These are phyloP conservation scores for Eidolon dupreanum DNA, from an alignment of 2,797 vertebrate genomes.

Conservation along the genomic window DNA sequence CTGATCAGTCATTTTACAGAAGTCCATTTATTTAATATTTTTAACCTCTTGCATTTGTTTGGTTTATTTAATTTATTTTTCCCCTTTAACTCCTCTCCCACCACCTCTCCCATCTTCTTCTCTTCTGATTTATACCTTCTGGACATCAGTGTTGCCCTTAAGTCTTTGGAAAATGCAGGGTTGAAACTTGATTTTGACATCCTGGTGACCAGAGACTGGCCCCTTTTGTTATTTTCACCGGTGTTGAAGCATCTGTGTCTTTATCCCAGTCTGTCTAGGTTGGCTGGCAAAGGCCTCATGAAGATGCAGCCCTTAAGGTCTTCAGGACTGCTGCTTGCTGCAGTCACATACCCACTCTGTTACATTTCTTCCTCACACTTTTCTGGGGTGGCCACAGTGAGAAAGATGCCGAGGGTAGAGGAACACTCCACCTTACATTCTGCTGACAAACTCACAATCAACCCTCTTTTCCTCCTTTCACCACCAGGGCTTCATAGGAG, in stretches of 20 bases:
- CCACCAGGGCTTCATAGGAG: background rate
- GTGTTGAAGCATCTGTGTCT: background rate
- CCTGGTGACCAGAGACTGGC: background rate
- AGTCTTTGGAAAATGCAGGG: background rate
- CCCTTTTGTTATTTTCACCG: background rate
- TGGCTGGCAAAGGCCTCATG: background rate
- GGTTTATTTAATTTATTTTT: background rate
- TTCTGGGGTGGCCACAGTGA: background rate
- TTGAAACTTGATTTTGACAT: background rate
- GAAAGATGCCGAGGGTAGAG: background rate
- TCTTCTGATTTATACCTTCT: background rate
- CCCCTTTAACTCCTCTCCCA: background rate
- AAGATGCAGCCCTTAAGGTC: background rate
- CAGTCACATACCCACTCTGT: no score
- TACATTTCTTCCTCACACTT: background rate
- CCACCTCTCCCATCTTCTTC: accelerated
- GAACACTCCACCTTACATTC: background rate
- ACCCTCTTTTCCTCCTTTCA: background rate
- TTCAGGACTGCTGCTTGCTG: background rate
- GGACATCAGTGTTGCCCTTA: background rate
- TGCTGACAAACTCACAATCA: background rate
- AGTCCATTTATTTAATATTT: background rate
- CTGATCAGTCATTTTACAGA: background rate
- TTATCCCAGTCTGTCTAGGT: background rate
- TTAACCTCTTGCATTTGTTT: background rate